Percentiles rank a stretch among this genome's conserved stretches.
These are phyloP conservation scores for Sarcophaga variegata DNA, from an alignment of 2,888 invertebrate genomes.

Conservation along the genomic window DNA sequence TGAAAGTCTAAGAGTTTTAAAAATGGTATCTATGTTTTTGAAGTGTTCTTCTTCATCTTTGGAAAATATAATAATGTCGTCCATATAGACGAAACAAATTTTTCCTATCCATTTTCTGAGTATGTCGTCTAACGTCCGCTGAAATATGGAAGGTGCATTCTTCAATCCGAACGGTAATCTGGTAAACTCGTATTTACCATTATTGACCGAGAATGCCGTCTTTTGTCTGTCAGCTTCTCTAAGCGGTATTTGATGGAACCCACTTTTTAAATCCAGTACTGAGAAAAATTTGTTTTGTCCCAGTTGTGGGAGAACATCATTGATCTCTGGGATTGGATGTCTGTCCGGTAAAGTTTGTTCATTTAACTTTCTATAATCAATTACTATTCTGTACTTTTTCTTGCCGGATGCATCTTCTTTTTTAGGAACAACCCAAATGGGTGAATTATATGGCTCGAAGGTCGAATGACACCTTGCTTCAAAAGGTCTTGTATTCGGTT, in stretches of 20 bases:
- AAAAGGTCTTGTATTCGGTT: conserved; percentile 29
- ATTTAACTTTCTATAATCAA: too few relatives aligned
- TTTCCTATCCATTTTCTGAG: neutral
- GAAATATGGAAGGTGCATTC: neutral
- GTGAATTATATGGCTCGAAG: neutral
- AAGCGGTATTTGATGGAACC: too few relatives aligned
- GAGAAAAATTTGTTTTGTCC: too few relatives aligned
- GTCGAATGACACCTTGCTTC: neutral
- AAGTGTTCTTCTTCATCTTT: conserved; percentile 13
- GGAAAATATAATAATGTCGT: conserved; percentile 35
- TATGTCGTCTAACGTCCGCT: neutral
- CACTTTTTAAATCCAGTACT: too few relatives aligned
- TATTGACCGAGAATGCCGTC: neutral
- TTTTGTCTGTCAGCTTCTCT: neutral
- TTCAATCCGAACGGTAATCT: too few relatives aligned
- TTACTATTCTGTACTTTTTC: too few relatives aligned
- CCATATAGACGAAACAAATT: conserved; percentile 43
- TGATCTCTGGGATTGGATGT: too few relatives aligned
- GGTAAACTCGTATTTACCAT: neutral
- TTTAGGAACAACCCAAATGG: too few relatives aligned
- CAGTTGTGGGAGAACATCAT: too few relatives aligned
- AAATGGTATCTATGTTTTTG: neutral
- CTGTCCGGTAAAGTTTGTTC: too few relatives aligned
- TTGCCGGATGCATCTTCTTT: too few relatives aligned
- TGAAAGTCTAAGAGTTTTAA: neutral